These are phyloP conservation scores for Octodon degus DNA, from an alignment of 2,113 vertebrate genomes.

Conservation along the genomic window DNA sequence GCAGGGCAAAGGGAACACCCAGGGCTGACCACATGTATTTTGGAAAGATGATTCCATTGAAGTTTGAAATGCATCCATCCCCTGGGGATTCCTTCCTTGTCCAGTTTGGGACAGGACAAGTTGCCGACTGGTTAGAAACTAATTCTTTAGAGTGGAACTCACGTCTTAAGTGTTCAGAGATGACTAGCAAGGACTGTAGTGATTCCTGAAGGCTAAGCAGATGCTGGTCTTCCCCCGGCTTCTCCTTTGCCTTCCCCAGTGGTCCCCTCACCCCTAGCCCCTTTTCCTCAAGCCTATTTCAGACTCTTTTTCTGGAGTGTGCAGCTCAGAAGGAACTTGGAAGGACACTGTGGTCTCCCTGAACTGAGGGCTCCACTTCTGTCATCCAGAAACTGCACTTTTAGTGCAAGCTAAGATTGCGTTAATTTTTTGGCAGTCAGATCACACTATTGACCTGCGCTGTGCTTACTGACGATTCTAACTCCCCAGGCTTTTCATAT, in stretches of 20 bases:
- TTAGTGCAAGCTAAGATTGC: not conserved
- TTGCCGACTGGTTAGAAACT: not conserved
- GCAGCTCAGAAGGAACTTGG: not conserved
- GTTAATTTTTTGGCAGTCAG: conserved; percentile 60
- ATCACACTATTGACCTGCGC: conserved; percentile 54
- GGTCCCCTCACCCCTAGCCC: not conserved
- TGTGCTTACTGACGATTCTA: conserved; percentile 25
- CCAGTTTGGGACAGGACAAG: not conserved
- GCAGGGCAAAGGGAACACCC: not conserved
- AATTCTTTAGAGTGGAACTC: not conserved
- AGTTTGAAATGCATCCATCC: not conserved
- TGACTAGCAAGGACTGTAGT: not conserved
- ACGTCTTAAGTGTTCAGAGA: not conserved
- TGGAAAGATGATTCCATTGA: not conserved
- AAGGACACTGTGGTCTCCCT: not conserved
- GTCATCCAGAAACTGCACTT: not conserved
- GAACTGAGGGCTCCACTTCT: rapidly evolving
- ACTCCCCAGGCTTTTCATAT: conserved; percentile 55
- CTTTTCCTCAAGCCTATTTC: not conserved
- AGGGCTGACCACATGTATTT: not conserved
- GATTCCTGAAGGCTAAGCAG: not conserved
- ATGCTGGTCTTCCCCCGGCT: not conserved
- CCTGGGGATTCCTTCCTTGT: not conserved
- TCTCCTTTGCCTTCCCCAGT: not conserved
- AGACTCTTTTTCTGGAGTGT: not conserved